Percentiles rank a stretch among this genome's conserved stretches.
These are phyloP conservation scores for Empidonax traillii DNA, from an alignment of 2,113 vertebrate genomes.

Conservation along the genomic window DNA sequence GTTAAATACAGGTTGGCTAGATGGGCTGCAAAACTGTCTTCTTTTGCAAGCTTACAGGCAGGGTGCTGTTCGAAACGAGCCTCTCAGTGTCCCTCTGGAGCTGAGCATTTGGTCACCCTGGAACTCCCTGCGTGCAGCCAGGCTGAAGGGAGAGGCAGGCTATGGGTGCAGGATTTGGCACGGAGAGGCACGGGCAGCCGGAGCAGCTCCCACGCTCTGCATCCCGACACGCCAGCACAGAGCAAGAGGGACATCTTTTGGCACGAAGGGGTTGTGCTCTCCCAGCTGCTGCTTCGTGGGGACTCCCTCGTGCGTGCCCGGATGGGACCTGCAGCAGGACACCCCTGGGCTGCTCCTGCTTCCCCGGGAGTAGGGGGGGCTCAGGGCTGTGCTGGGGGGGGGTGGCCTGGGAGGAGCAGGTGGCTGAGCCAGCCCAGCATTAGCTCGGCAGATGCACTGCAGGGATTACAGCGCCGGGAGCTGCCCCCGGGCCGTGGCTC, in stretches of 20 bases:
- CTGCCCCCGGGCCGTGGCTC: no score
- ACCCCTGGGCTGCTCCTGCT: neutral
- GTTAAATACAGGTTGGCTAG: neutral
- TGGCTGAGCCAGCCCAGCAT: neutral
- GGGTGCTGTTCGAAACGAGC: neutral
- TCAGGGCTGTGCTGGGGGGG: no score
- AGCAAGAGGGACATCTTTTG: constrained; percentile 50
- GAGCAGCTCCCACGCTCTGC: fast-evolving
- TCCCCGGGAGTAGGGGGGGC: neutral
- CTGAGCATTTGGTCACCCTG: no score
- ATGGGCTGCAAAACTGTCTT: neutral
- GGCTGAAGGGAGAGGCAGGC: neutral
- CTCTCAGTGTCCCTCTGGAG: neutral
- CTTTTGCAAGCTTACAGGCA: fast-evolving
- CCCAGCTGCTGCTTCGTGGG: neutral
- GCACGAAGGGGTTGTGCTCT: neutral
- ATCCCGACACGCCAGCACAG: neutral
- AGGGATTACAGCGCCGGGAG: neutral
- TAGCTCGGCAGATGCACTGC: neutral
- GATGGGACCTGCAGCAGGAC: neutral
- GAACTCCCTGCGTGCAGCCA: fast-evolving
- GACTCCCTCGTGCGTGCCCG: neutral
- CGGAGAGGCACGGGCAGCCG: neutral
- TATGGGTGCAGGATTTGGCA: neutral
- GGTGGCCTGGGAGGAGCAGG: neutral